Base-by-base conservation (phyloP, 2,113 vertebrate species). In the Maccullochella peelii region DNA sequence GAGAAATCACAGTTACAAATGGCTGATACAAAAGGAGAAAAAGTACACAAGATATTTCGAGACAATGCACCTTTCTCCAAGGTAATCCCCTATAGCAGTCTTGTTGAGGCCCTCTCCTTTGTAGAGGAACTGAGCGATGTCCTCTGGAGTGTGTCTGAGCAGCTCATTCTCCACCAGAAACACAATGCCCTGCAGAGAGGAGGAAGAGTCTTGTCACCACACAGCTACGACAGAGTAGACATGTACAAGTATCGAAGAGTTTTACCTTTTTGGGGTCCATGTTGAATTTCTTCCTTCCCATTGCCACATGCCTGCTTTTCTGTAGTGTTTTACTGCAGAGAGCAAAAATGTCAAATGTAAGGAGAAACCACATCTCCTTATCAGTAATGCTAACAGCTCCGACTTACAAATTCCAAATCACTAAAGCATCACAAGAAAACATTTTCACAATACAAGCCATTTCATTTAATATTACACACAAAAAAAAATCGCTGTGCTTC, bases 91-190 rank as follows among this genome's bases (percentile, higher is more conserved):
- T 2, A 98, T 98, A 42, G 97, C 97, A 0, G 97, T 98, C 94
- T 98, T 98, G 93, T 98, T 98, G 87, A 98, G 96, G 44, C 97
- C 97, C 84, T 98, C 97, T 40, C 97, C 97, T 94, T 98, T 98
- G 93, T 97, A 98, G 12, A 98, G 94, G 88, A 98, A 98, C 85
- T 97, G 97, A 76, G 97, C 95, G 0, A 98, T 96, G 70, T 98
- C 97, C 85, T 98, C 97, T 0, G 95, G 70, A 8, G 96, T 97
- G 91, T 97, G 96, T 86, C 96, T 95, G 30, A 98, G 94, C 62
- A 98, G 93, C 76, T 98, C 97, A 0, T 97, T 97, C 82, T 97
- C 97, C 87, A 97, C 97, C 78, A 98, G 92, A 87, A 97, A 98
- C 52, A 96, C 94, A 74, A 98, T 98, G 1, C 97, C 97, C 97